Percentiles rank a stretch among this genome's conserved stretches.
Evolutionary conservation across 2,113 vertebrate species (phyloP).

Genomic region (Hippocampus zosterae): DNA sequence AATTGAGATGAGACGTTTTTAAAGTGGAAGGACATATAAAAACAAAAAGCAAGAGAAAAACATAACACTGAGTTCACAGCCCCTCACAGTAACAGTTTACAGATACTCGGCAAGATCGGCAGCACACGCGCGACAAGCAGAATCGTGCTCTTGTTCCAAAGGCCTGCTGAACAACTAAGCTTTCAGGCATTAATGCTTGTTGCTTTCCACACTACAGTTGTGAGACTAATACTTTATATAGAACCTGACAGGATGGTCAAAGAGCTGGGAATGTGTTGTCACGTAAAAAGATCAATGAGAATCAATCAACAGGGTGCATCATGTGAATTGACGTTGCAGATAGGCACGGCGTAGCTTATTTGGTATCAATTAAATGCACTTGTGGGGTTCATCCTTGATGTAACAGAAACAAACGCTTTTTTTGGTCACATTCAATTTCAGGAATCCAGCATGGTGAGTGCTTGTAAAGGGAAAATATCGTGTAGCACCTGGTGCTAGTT

Average conservation of each 20-base stretch:
- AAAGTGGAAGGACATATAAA: slow-evolving; percentile 23
- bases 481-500: slow-evolving; percentile 77
- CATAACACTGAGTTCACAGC: slow-evolving; percentile 57
- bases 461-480: slow-evolving; percentile 32
- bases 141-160: slow-evolving; percentile 18
- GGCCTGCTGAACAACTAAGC: slow-evolving; percentile 1
- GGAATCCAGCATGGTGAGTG: slow-evolving; percentile 11
- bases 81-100: slow-evolving; percentile 38
- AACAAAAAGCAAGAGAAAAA: slow-evolving; percentile 27
- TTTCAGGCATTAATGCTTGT: slow-evolving; percentile 5
- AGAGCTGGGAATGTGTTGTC: slow-evolving; percentile 9
- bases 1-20: slow-evolving; percentile 15
- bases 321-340: background rate
- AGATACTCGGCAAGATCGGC: slow-evolving; percentile 6
- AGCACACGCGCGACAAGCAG: background rate
- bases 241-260: slow-evolving; percentile 8
- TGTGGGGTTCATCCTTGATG: slow-evolving; percentile 20
- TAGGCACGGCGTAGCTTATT: background rate
- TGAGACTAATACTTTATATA: slow-evolving; percentile 14
- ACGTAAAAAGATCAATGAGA: background rate
- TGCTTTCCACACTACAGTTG: slow-evolving; percentile 11
- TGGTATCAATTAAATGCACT: slow-evolving; percentile 4
- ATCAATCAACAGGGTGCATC: background rate
- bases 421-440: slow-evolving; percentile 41
- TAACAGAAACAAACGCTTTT: slow-evolving; percentile 7